Conservation (phyloP, 2,797 vertebrate species). For the Novumbra hubbsi region DNA sequence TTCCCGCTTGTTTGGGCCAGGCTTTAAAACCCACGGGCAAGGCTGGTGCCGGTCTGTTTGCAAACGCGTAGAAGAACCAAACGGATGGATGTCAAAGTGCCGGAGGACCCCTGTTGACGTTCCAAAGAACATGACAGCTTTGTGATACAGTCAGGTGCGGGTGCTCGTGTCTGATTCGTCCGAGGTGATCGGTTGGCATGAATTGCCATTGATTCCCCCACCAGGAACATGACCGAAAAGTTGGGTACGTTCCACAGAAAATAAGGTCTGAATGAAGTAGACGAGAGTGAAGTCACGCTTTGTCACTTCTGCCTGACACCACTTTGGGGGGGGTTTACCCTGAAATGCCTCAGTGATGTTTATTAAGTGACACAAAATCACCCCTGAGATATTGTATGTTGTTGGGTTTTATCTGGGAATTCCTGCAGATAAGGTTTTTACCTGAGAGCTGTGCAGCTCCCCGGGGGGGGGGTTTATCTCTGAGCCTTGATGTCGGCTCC, state of each 20-base stretch:
- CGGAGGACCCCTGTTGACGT: slow-evolving; percentile 15
- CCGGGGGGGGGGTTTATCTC: slow-evolving; percentile 3
- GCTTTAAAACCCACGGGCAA: slow-evolving; percentile 18
- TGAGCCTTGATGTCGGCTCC: neutral
- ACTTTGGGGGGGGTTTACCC: neutral
- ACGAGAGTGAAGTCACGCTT: neutral
- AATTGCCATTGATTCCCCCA: neutral
- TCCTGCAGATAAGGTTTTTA: neutral
- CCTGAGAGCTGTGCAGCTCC: slow-evolving; percentile 24
- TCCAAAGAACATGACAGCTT: slow-evolving; percentile 7
- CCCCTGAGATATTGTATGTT: neutral
- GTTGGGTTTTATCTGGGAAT: neutral
- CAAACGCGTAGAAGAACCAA: neutral
- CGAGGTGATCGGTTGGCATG: neutral
- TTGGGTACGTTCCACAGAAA: neutral
- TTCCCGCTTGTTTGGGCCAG: slow-evolving; percentile 1
- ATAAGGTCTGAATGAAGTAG: no score
- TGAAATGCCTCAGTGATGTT: neutral
- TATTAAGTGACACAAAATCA: neutral
- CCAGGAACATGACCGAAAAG: neutral
- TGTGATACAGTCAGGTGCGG: slow-evolving; percentile 1
- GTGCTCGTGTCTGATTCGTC: neutral
- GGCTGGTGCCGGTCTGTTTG: neutral
- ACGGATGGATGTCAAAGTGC: slow-evolving; percentile 5
- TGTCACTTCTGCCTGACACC: neutral